phyloP scores from a whole-genome alignment of 2,113 vertebrate species.

The Sigmodon hispidus region DNA sequence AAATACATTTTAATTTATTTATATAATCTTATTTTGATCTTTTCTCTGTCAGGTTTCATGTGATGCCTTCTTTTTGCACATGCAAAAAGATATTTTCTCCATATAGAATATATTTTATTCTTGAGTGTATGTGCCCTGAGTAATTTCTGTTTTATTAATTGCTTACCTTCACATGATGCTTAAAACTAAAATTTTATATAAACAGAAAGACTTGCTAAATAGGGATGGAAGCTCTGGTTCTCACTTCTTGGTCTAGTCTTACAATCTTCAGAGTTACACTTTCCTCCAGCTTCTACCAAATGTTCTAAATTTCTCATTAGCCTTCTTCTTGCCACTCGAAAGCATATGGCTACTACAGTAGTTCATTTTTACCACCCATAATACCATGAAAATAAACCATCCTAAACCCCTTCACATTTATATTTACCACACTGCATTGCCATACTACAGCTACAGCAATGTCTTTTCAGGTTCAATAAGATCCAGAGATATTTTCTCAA shows the following conservation, averaged over 20 bases:
- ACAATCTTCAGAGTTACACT: fast-evolving
- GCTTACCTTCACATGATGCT: background rate
- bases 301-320: background rate
- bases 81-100: background rate
- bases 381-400: fast-evolving
- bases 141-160: constrained; percentile 16
- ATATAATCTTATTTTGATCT: background rate
- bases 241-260: background rate
- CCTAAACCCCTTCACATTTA: background rate
- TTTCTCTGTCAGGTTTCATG: background rate
- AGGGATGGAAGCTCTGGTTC: background rate
- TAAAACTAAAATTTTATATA: background rate
- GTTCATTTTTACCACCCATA: background rate
- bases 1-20: background rate
- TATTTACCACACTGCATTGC: fast-evolving
- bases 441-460: background rate
- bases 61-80: background rate
- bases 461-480: background rate
- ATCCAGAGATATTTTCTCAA: background rate
- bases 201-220: background rate
- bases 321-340: background rate
- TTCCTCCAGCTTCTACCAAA: background rate
- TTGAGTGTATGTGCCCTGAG: background rate
- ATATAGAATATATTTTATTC: background rate
- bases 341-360: background rate